phyloP scores from a whole-genome alignment of 2,797 vertebrate genomes.

The Sparus aurata region DNA sequence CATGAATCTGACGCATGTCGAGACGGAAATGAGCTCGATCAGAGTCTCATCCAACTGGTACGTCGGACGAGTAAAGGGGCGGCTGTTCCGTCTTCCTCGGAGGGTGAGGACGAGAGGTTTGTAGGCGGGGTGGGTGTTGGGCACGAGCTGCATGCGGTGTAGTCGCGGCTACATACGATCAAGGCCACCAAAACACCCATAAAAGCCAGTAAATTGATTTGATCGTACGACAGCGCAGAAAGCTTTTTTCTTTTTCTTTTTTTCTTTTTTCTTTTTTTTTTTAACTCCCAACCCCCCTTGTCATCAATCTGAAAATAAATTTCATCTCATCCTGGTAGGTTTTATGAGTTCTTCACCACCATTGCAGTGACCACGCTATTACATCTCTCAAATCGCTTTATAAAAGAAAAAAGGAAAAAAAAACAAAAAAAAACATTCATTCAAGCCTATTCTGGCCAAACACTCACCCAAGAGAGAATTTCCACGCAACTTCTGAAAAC shows the following conservation, averaged over 20 bases:
- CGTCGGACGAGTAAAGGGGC: slow-evolving; percentile 31
- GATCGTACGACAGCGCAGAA: slow-evolving; percentile 28
- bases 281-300: slow-evolving; percentile 1
- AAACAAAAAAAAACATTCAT: slow-evolving; percentile 57
- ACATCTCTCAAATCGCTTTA: slow-evolving; percentile 53
- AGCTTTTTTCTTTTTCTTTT: slow-evolving; percentile 7
- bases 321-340: slow-evolving; percentile 58
- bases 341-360: slow-evolving; percentile 65
- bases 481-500: slow-evolving; percentile 59
- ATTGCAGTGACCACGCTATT: slow-evolving; percentile 42
- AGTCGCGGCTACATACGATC: slow-evolving; percentile 53
- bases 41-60: slow-evolving; percentile 25
- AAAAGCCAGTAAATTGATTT: slow-evolving; percentile 40
- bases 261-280: neutral
- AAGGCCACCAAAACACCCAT: slow-evolving; percentile 48
- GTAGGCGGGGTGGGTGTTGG: slow-evolving; percentile 73
- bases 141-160: slow-evolving; percentile 80
- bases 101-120: slow-evolving; percentile 83
- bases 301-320: slow-evolving; percentile 54
- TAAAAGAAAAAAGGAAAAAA: neutral
- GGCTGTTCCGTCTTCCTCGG: slow-evolving; percentile 62
- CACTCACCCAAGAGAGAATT: slow-evolving; percentile 39
- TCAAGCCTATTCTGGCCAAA: slow-evolving; percentile 56
- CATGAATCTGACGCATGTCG: slow-evolving; percentile 54
- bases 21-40: slow-evolving; percentile 30